Conservation (phyloP, 2,797 vertebrate genomes). For the Anguilla obscura region DNA sequence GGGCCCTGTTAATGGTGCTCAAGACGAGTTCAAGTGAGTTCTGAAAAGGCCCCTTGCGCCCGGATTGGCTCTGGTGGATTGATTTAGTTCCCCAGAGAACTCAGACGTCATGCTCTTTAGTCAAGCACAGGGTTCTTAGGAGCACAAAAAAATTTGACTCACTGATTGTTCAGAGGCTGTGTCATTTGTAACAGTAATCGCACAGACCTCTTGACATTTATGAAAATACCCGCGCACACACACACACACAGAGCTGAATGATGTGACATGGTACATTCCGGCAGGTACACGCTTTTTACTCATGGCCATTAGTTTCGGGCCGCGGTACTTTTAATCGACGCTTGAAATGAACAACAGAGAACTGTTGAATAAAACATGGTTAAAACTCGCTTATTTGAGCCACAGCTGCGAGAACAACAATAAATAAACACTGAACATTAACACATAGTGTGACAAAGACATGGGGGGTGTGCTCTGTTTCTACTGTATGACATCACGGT, state of each 20-base stretch:
- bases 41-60: constrained; percentile 67
- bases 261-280: background rate
- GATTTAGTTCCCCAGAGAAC: constrained; percentile 61
- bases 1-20: constrained; percentile 60
- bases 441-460: constrained; percentile 4
- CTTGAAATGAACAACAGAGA: background rate
- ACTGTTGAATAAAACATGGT: background rate
- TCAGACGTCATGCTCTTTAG: constrained; percentile 48
- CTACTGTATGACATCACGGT: constrained; percentile 8
- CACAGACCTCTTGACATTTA: background rate
- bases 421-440: background rate
- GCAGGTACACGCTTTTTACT: constrained; percentile 16
- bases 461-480: constrained; percentile 9
- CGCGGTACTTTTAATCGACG: background rate
- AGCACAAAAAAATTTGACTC: background rate
- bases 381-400: background rate
- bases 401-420: background rate
- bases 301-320: constrained; percentile 4
- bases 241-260: background rate
- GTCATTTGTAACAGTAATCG: background rate
- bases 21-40: constrained; percentile 68
- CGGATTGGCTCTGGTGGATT: constrained; percentile 45
- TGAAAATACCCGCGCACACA: background rate
- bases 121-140: constrained; percentile 33
- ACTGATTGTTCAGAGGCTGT: background rate